Evolutionary conservation across 1,140 invertebrate species (phyloP), one percentile per base, ranked within the genome.

Genomic region (Drosophila quadrilineata): DNA sequence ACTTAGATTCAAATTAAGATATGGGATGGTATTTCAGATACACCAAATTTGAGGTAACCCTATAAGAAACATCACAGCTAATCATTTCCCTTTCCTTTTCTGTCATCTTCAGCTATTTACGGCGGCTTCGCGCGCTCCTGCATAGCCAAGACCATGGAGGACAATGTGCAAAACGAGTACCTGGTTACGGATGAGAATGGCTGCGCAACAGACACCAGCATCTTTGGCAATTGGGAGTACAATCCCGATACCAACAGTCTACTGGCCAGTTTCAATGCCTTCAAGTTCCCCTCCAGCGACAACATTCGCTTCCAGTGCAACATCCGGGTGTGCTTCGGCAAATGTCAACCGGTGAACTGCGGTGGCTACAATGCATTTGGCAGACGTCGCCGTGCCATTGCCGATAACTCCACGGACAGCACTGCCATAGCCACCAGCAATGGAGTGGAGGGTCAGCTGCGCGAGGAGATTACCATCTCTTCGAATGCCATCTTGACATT

Each of bases 271-370:
- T 98, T 98, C 88, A 97, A 97, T 88, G 97, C 97, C 3, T 98
- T 98, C 89, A 98, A 98, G 89, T 98, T 98, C 93, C 97, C 97
- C 0, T 96, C 95, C 60, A 97, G 96, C 77, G 97, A 98, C 77
- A 98, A 97, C 86, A 96, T 98, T 73, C 91, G 96, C 89, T 98
- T 98, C 95, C 96, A 98, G 90, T 98, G 97, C 89, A 98, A 98
- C 88, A 97, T 98, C 87, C 92, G 97, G 36, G 96, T 98, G 3
- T 98, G 97, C 91, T 98, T 98, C 87, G 96, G 96, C 89, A 95
- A 94, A 90, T 98, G 97, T 91, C 97, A 97, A 92, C 97, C 97
- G 59, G 96, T 98, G 0, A 98, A 98, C 85, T 98, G 97, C 90
- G 93, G 95, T 75, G 96, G 96, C 69, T 94, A 94, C 70, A 96